Evolutionary conservation across 2,888 invertebrate species (phyloP).

Genomic region (Zygogramma bicolorata): DNA sequence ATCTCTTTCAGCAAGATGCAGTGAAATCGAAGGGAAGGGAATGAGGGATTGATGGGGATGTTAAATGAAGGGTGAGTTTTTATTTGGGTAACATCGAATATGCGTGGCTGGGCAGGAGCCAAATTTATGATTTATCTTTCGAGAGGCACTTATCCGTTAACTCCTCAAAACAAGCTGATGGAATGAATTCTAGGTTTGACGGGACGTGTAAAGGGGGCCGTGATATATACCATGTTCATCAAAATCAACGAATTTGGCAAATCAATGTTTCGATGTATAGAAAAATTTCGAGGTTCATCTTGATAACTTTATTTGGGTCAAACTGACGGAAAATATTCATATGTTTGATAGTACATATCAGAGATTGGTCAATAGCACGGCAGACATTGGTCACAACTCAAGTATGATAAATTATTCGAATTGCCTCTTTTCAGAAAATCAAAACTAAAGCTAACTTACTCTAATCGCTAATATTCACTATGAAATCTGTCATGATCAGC

Average conservation of each 20-base stretch:
- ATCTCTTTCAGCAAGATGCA: background rate
- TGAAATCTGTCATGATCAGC: too few species aligned
- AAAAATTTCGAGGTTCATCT: too few species aligned
- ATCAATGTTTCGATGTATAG: background rate
- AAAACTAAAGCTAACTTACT: too few species aligned
- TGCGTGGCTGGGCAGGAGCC: constrained; percentile 30
- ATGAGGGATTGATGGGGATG: constrained; percentile 8
- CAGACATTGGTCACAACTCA: too few species aligned
- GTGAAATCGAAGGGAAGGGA: background rate
- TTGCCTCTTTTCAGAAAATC: too few species aligned
- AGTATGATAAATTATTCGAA: too few species aligned
- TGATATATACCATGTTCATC: background rate
- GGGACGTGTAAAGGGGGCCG: background rate
- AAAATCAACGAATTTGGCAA: background rate
- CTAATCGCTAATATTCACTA: too few species aligned
- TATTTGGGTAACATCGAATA: constrained; percentile 39
- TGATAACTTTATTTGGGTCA: too few species aligned
- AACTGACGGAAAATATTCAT: too few species aligned
- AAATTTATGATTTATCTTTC: constrained; percentile 39
- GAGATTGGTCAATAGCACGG: too few species aligned
- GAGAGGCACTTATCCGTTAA: constrained; percentile 31
- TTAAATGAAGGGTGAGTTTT: constrained; percentile 18
- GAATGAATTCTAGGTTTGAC: background rate
- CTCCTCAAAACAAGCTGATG: constrained; percentile 26
- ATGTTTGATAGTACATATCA: too few species aligned